Conservation (phyloP, 2,888 invertebrate genomes). For the Eupeodes luniger region DNA sequence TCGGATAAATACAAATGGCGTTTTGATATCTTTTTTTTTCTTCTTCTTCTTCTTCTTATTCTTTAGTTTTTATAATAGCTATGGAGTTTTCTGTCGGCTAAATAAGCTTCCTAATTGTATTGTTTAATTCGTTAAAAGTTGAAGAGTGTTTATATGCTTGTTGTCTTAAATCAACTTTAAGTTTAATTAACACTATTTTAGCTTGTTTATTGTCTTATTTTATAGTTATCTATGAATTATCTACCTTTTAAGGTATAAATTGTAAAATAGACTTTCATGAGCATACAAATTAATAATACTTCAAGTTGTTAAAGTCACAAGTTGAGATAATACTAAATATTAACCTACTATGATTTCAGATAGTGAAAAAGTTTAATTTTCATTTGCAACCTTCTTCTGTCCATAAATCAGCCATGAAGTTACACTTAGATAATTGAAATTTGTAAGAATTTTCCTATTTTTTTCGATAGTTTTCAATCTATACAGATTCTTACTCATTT, state of each 20-base stretch:
- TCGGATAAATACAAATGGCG: constrained; percentile 71
- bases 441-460: no score
- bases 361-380: no score
- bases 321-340: no score
- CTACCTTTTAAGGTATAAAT: no score
- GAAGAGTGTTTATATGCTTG: background rate
- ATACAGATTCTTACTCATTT: no score
- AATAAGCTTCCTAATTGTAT: constrained; percentile 12
- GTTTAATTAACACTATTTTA: constrained; percentile 2
- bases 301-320: no score
- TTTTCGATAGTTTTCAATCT: no score
- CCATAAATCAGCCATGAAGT: no score
- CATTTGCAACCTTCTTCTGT: no score
- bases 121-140: constrained; percentile 5
- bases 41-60: background rate
- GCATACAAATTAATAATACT: no score
- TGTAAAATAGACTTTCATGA: background rate
- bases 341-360: no score
- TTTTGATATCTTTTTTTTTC: constrained; percentile 52
- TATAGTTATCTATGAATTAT: background rate
- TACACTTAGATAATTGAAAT: no score
- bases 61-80: background rate
- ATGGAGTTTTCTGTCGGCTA: constrained; percentile 2
- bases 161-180: background rate
- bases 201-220: background rate